Percentiles rank a stretch among this genome's conserved stretches.
Conservation (phyloP, 2,888 invertebrate species). For the Watsonalla binaria region DNA sequence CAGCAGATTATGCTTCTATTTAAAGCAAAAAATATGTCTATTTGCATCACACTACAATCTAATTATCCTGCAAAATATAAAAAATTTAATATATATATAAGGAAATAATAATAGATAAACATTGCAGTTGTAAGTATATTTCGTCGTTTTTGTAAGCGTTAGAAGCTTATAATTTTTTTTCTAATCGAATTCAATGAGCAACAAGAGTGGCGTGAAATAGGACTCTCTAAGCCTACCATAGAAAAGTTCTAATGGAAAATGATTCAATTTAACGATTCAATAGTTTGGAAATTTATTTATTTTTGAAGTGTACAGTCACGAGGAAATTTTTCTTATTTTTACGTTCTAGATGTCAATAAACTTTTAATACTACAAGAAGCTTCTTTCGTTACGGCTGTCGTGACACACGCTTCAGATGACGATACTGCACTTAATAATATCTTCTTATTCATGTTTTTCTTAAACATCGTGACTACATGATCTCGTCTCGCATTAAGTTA, state of each 20-base stretch:
- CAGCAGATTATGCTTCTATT: no score
- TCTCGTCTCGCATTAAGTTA: neutral
- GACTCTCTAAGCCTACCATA: conserved; percentile 1
- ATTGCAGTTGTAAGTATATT: neutral
- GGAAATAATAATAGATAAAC: no score
- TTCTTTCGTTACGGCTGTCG: neutral
- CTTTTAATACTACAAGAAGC: neutral
- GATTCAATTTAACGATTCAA: conserved; percentile 4
- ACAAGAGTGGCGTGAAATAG: conserved; percentile 4
- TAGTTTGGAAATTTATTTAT: neutral
- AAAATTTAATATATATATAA: no score
- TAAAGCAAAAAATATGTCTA: no score
- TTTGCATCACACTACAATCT: no score
- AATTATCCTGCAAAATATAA: no score
- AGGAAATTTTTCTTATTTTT: no score
- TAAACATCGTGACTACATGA: neutral
- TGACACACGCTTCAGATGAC: neutral
- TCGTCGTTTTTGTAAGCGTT: neutral
- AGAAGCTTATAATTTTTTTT: neutral
- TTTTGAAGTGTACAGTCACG: neutral
- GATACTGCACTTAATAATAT: conserved; percentile 1
- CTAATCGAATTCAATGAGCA: neutral
- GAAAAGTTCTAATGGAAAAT: conserved; percentile 5
- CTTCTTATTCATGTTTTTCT: neutral
- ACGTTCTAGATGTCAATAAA: no score